phyloP scores from a whole-genome alignment of 92 coral and sea anemone genomes.

The Zoanthus solanderi region DNA sequence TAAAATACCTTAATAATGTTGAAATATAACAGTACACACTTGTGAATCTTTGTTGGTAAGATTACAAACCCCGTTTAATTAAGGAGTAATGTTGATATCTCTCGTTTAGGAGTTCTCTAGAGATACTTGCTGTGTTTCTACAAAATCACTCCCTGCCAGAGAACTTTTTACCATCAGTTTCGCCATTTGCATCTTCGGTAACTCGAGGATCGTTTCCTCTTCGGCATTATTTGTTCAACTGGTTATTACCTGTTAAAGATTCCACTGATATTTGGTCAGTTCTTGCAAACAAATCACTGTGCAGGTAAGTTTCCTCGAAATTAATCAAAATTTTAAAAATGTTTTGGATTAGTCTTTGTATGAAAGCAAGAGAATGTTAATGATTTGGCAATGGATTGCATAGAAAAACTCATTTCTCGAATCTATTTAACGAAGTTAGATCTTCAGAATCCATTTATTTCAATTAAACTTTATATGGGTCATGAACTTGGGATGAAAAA shows the following conservation, averaged over 20 bases:
- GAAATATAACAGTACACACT: too few relatives aligned
- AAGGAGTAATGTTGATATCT: not conserved
- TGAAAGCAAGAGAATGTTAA: too few relatives aligned
- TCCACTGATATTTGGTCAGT: conserved; percentile 47
- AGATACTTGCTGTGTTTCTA: conserved; percentile 75
- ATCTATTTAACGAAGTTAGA: too few relatives aligned
- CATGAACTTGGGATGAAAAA: too few relatives aligned
- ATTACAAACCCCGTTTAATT: not conserved
- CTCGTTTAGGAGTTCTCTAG: conserved; percentile 73
- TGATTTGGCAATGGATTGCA: too few relatives aligned
- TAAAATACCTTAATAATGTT: too few relatives aligned
- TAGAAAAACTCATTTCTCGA: too few relatives aligned
- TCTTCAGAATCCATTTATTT: too few relatives aligned
- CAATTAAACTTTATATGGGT: too few relatives aligned
- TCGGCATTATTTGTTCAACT: conserved; percentile 82
- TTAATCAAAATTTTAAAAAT: too few relatives aligned
- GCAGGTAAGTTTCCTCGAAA: conserved; percentile 53
- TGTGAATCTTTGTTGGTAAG: too few relatives aligned
- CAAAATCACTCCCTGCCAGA: conserved; percentile 83
- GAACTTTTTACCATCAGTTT: conserved; percentile 61
- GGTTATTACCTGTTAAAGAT: conserved; percentile 78
- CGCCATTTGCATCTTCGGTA: conserved; percentile 51
- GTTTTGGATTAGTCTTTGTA: too few relatives aligned
- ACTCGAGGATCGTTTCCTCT: conserved; percentile 71
- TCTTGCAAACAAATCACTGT: conserved; percentile 36